These are phyloP conservation scores for Mellivora capensis DNA, from an alignment of 2,113 vertebrate genomes.

Conservation along the genomic window DNA sequence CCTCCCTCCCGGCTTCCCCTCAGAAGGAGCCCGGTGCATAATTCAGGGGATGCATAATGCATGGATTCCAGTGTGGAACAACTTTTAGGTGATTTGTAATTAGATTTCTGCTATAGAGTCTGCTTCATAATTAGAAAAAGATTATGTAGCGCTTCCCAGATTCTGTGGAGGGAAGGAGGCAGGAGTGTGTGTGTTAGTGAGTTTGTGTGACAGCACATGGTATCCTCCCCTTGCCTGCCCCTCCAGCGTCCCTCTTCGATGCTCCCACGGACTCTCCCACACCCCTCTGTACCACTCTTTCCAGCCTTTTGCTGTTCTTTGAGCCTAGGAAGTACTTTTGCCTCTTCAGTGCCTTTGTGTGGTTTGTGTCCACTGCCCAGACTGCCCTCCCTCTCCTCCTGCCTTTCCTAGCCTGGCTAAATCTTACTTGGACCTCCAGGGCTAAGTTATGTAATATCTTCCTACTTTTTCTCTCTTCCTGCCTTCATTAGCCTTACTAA, in stretches of 20 bases:
- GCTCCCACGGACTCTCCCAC: not conserved
- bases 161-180: slow-evolving; percentile 38
- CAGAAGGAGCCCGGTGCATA: slow-evolving; percentile 75
- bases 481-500: not conserved
- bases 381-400: not conserved
- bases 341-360: not conserved
- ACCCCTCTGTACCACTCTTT: not conserved
- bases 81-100: slow-evolving; percentile 84
- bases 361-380: not conserved
- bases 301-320: not conserved
- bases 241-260: not conserved
- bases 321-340: not conserved
- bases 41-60: slow-evolving; percentile 83
- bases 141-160: slow-evolving; percentile 78
- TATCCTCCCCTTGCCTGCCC: not conserved
- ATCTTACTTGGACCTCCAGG: not conserved
- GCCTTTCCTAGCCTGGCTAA: not conserved
- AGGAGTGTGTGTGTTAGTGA: not conserved
- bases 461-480: not conserved
- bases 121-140: slow-evolving; percentile 84
- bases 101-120: slow-evolving; percentile 84
- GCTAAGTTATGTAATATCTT: not conserved
- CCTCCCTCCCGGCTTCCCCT: slow-evolving; percentile 34
- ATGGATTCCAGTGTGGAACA: slow-evolving; percentile 84
- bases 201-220: not conserved